A percentile compares a stretch with the other conserved stretches of the same genome.
These are phyloP conservation scores for Schrankia costaestrigalis DNA, from an alignment of 2,888 invertebrate species.

Conservation along the genomic window DNA sequence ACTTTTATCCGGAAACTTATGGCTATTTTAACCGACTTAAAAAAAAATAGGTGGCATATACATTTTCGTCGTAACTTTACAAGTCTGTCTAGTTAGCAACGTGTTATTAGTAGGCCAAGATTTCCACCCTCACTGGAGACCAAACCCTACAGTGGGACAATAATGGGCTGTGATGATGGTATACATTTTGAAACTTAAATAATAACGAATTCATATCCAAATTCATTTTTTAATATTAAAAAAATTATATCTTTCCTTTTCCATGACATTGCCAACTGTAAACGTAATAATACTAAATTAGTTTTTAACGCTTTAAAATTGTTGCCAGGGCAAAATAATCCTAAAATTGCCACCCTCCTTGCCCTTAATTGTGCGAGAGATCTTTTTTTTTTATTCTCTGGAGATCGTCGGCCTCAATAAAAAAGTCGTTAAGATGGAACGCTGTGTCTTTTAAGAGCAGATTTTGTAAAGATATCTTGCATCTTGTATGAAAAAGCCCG, in stretches of 20 bases:
- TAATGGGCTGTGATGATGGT: no score
- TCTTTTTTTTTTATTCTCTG: constrained; percentile 28
- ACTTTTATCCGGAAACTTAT: constrained; percentile 41
- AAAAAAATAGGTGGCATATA: constrained; percentile 1
- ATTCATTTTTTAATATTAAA: not conserved
- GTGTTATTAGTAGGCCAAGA: no score
- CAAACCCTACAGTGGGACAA: no score
- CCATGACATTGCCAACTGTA: constrained; percentile 18
- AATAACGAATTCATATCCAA: no score
- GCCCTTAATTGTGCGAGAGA: constrained; percentile 35
- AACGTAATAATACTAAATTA: constrained; percentile 33
- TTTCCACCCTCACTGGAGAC: no score
- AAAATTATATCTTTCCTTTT: not conserved
- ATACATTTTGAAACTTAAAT: no score
- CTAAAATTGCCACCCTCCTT: constrained; percentile 33
- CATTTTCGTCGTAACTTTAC: no score
- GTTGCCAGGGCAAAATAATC: constrained; percentile 29
- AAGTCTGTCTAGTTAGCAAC: no score
- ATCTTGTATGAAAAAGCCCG: constrained; percentile 18
- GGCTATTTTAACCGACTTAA: constrained; percentile 23
- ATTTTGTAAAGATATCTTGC: constrained; percentile 25
- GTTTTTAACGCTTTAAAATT: constrained; percentile 24
- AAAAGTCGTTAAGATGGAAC: constrained; percentile 31
- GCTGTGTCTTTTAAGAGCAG: constrained; percentile 26
- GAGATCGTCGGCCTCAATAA: constrained; percentile 35